Percentiles rank a stretch among this genome's conserved stretches.
phyloP scores from a whole-genome alignment of 1,140 invertebrate species.

The Colletes latitarsis region DNA sequence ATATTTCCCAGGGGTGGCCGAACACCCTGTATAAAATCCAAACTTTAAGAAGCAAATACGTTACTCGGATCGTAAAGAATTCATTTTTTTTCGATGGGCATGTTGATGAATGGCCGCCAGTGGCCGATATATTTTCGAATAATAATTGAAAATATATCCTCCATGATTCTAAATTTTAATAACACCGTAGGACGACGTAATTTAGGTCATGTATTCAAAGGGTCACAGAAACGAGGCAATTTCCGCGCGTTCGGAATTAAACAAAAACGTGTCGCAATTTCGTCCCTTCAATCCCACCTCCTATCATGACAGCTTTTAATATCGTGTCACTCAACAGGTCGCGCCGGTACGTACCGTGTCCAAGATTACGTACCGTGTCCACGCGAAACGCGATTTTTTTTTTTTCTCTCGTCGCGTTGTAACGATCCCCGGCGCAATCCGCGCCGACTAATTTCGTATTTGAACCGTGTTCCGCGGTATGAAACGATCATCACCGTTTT shows the following conservation, averaged over 20 bases:
- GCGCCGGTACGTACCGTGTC: not conserved
- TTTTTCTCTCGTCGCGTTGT: not conserved
- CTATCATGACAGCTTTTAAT: not conserved
- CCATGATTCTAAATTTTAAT: too few relatives aligned
- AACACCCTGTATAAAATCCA: too few relatives aligned
- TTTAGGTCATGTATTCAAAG: too few relatives aligned
- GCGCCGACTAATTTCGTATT: constrained; percentile 21
- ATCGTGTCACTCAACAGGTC: not conserved
- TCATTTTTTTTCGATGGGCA: too few relatives aligned
- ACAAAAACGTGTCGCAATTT: not conserved
- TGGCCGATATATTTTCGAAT: too few relatives aligned
- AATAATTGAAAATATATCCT: too few relatives aligned
- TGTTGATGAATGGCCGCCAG: too few relatives aligned
- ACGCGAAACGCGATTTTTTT: not conserved
- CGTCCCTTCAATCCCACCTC: not conserved
- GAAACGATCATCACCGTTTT: constrained; percentile 36
- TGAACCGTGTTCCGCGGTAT: constrained; percentile 12
- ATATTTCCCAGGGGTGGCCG: too few relatives aligned
- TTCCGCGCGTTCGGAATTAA: not conserved
- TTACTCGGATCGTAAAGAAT: too few relatives aligned
- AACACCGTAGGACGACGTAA: too few relatives aligned
- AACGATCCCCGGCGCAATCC: not conserved
- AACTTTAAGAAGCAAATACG: too few relatives aligned
- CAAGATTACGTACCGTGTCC: not conserved
- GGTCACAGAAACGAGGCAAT: too few relatives aligned